Percentiles rank a stretch among this genome's conserved stretches.
phyloP scores from a whole-genome alignment of 2,888 invertebrate species.

The Drosophila picticornis region DNA sequence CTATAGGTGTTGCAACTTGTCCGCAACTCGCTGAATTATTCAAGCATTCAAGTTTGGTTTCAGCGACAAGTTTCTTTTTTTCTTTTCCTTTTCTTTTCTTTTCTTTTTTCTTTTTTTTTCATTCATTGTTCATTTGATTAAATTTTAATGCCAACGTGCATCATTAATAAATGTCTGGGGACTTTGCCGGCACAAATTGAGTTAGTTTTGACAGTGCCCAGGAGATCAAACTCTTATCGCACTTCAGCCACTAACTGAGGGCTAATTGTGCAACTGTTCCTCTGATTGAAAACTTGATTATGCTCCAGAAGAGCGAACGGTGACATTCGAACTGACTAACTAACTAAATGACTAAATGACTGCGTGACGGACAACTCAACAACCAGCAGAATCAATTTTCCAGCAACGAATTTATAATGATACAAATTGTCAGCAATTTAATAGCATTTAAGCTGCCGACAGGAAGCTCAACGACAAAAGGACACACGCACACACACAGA shows the following conservation, averaged over 20 bases:
- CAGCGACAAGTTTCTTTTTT: conserved; percentile 45
- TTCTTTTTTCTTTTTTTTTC: conserved; percentile 2
- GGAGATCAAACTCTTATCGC: conserved; percentile 27
- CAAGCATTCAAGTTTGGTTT: conserved; percentile 52
- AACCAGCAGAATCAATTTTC: conserved; percentile 43
- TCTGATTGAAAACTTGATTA: conserved; percentile 63
- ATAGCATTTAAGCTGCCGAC: conserved; percentile 74
- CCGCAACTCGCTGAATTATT: conserved; percentile 77
- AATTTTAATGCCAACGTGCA: conserved; percentile 82
- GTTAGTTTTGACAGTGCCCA: conserved; percentile 42
- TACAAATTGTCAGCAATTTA: conserved; percentile 80
- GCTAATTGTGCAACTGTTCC: conserved; percentile 57
- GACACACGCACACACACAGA: not conserved
- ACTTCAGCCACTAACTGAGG: conserved; percentile 19
- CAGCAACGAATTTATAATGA: conserved; percentile 42
- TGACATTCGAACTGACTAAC: conserved; percentile 5
- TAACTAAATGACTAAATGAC: not conserved
- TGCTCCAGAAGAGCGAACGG: conserved; percentile 5
- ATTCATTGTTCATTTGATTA: conserved; percentile 75
- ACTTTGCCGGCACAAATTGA: conserved; percentile 68
- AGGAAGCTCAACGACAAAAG: conserved; percentile 40
- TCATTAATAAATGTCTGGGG: conserved; percentile 83
- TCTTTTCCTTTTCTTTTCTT: conserved; percentile 13
- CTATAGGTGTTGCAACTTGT: conserved; percentile 72
- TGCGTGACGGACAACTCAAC: not conserved